Evolutionary conservation across 2,113 vertebrate genomes (phyloP), one percentile per base, ranked within the genome.

Genomic region (Narcine bancroftii): DNA sequence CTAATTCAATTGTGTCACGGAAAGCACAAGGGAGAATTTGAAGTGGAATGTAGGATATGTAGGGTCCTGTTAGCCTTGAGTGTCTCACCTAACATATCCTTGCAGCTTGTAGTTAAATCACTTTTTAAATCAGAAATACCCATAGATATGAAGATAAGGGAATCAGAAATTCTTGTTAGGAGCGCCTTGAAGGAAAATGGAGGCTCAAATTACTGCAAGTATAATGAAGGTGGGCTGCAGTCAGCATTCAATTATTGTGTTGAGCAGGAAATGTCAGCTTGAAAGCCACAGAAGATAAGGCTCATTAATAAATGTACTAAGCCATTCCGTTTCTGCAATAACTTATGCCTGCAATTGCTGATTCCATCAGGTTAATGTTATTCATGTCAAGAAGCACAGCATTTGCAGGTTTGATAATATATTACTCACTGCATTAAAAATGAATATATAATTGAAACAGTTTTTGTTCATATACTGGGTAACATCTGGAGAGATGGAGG

Each of bases 151-250:
- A 69, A 91, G 89, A 91, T 69, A 69, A 71, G 87, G 42, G 36
- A 91, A 91, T 91, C 89, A 71, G 89, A 91, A 91, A 91, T 91
- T 71, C 89, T 45, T 91, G 89, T 91, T 65, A 42, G 63, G 66
- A 65, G 39, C 6, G 39, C 42, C 89, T 71, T 69, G 15, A 91
- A 29, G 42, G 47, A 91, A 91, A 91, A 69, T 3, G 60, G 63
- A 91, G 89, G 42, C 89, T 91, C 63, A 69, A 69, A 69, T 91
- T 91, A 69, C 89, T 26, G 26, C 63, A 91, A 91, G 33, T 42
- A 69, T 29, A 91, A 91, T 47, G 65, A 47, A 69, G 24, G 24
- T 26, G 89, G 39, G 13, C 65, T 91, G 85, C 17, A 63, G n/a
- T n/a, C 87, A 66, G 63, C 65, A 45, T 45, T 69, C 69, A 69